A percentile compares a stretch with the other conserved stretches of the same genome.
Conservation (phyloP, 2,888 invertebrate species). For the Erebia aethiops region DNA sequence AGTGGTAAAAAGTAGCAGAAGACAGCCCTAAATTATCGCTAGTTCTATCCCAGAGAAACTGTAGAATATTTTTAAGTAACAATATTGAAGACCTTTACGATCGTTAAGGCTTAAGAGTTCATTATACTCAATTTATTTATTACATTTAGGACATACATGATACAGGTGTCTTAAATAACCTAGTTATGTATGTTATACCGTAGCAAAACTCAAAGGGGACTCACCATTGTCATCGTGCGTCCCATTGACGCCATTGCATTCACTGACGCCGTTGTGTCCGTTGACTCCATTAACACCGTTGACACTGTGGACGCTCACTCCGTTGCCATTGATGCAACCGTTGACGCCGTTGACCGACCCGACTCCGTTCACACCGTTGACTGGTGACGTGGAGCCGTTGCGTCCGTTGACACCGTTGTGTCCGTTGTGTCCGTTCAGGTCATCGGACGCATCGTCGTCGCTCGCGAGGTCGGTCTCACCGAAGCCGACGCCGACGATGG, state of each 20-base stretch:
- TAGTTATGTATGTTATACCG: too few species aligned
- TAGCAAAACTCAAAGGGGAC: too few species aligned
- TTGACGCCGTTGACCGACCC: constrained; percentile 50
- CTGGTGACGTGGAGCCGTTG: constrained; percentile 41
- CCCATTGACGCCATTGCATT: constrained; percentile 59
- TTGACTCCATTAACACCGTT: constrained; percentile 49
- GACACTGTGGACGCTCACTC: constrained; percentile 45
- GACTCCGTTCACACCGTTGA: constrained; percentile 45
- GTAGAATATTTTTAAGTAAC: too few species aligned
- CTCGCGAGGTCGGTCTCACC: constrained; percentile 55
- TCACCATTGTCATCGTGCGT: constrained; percentile 68
- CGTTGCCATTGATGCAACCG: constrained; percentile 44
- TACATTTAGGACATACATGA: too few species aligned
- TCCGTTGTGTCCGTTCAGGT: constrained; percentile 35
- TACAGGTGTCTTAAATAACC: too few species aligned
- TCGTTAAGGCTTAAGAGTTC: too few species aligned
- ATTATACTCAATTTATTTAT: too few species aligned
- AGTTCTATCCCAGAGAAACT: too few species aligned
- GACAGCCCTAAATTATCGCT: too few species aligned
- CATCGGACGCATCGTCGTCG: constrained; percentile 58
- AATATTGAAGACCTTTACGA: too few species aligned
- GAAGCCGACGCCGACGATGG: constrained; percentile 73
- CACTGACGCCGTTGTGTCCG: constrained; percentile 49
- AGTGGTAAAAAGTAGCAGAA: too few species aligned
- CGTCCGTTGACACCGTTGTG: constrained; percentile 48